Evolutionary conservation across 2,888 invertebrate genomes (phyloP), one percentile per base, ranked within the genome.

Genomic region (Eristalis tenax): DNA sequence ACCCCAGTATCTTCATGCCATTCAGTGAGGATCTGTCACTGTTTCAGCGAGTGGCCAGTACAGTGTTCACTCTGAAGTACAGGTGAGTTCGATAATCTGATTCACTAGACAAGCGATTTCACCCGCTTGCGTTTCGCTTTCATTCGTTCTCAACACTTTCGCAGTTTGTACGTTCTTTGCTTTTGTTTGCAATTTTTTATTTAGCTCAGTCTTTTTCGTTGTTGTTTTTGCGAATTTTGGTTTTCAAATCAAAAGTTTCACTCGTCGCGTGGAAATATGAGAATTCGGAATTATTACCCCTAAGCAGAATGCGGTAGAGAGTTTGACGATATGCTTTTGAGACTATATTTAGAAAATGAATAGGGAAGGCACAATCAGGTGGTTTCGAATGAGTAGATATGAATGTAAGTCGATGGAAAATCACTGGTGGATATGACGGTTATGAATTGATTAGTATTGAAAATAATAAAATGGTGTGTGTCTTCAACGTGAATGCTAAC

Each of bases 1-100:
- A 94, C 90, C 94, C 94, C 28, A 94, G 94, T 89, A 92, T 94
- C 0, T 93, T 94, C 84, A 91, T 94, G 59, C 90, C 94, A 2
- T 93, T 93, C 83, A 92, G 92, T 79, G 91, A 92, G 66, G 92
- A 94, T 83, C 89, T 94, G 81, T 94, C 91, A 18, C 90, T 93
- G 50, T 93, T 93, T 43, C 92, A 93, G 75, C 76, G 90, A 50
- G 89, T 90, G 23, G 89, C 89, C 10, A 90, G 90, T 73, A 88
- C 89, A 4, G 73, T 89, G 22, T 90, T 90, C 59, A 87, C 90
- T 11, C 66, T 89, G 38, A 89, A 89, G 74, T 90, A 90, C 59
- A 88, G 90, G 89, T 90, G 76, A 89, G 89, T 86, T 15, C 18
- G 32, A 35, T 22, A 28, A 3, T 28, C 10, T 2, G n/a, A 22